These are phyloP conservation scores for Agrypnia vestita DNA, from an alignment of 1,140 invertebrate genomes.

Conservation along the genomic window DNA sequence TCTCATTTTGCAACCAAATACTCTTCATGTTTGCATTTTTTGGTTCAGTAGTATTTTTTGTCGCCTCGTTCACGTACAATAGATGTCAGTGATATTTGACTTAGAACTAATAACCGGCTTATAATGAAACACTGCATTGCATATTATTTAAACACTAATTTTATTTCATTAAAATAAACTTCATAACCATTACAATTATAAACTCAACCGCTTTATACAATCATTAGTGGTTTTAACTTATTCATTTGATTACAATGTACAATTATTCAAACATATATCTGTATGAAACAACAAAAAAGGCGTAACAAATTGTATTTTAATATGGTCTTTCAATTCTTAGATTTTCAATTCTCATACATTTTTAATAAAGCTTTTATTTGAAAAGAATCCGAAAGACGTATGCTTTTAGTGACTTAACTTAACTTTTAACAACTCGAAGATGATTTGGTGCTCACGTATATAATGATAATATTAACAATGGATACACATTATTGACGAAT, in stretches of 20 bases:
- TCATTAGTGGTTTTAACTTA: slow-evolving; percentile 8
- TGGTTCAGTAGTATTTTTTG: too few species aligned
- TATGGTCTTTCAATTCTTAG: background rate
- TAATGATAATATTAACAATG: too few species aligned
- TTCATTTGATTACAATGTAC: slow-evolving; percentile 7
- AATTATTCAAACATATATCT: background rate
- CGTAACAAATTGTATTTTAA: slow-evolving; percentile 6
- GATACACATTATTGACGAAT: too few species aligned
- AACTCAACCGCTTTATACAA: slow-evolving; percentile 15
- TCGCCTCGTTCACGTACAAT: too few species aligned
- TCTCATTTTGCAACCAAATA: too few species aligned
- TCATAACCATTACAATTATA: slow-evolving; percentile 39
- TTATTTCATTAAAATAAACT: slow-evolving; percentile 44
- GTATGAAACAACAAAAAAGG: background rate
- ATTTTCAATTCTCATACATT: background rate
- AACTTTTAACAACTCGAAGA: too few species aligned
- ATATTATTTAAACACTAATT: slow-evolving; percentile 40
- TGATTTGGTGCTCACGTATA: too few species aligned
- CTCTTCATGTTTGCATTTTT: too few species aligned
- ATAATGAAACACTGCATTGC: background rate
- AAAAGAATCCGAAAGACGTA: too few species aligned
- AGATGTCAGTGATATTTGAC: too few species aligned
- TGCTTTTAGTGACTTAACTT: too few species aligned
- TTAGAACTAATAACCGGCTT: background rate
- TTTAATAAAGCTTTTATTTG: background rate